These are phyloP conservation scores for Calcarius lapponicus DNA, from an alignment of 2,797 vertebrate genomes.

Conservation along the genomic window DNA sequence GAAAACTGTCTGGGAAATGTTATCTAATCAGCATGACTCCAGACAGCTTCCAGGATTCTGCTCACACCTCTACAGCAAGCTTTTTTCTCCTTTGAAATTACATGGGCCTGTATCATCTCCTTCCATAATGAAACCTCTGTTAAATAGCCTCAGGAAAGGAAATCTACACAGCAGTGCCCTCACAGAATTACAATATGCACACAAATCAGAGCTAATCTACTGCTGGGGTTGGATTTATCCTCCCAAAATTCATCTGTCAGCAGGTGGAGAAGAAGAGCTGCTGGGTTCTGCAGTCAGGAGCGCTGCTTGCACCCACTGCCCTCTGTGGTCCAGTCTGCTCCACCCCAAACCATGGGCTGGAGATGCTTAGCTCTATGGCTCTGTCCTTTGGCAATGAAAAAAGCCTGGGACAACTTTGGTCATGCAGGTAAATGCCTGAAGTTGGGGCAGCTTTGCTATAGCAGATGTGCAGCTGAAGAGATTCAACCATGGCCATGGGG, in stretches of 20 bases:
- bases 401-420: not conserved
- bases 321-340: not conserved
- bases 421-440: not conserved
- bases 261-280: not conserved
- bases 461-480: not conserved
- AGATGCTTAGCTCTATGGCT: not conserved
- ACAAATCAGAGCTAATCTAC: not conserved
- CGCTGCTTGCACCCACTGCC: not conserved
- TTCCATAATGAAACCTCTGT: not conserved
- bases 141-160: slow-evolving; percentile 9
- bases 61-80: slow-evolving; percentile 1
- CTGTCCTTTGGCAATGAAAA: not conserved
- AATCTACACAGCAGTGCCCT: not conserved
- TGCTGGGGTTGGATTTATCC: not conserved
- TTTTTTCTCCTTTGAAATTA: slow-evolving; percentile 40
- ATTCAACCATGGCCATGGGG: not conserved
- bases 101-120: not conserved
- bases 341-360: not conserved
- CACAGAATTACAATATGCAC: not conserved
- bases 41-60: not conserved
- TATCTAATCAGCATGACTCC: not conserved
- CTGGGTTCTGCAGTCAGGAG: not conserved
- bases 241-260: not conserved
- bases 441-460: not conserved
- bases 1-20: not conserved